Base-by-base conservation (phyloP, 2,113 vertebrate genomes). In the Pterophyllum scalare region DNA sequence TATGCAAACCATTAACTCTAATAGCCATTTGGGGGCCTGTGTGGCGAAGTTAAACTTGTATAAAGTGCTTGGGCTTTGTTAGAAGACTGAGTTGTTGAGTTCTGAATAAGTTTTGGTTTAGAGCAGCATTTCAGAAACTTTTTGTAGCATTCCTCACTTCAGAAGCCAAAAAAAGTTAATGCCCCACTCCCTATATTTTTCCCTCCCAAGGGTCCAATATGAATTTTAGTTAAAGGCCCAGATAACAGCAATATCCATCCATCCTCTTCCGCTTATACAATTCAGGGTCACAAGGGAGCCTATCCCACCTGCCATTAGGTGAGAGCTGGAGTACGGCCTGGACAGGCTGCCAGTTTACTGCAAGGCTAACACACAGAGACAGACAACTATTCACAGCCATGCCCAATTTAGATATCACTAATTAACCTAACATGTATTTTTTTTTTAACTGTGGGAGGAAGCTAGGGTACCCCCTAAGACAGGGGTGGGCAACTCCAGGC, bases 1-100 rank as follows among this genome's bases (percentile, higher is more conserved):
- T 54, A 54, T 72, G 46, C 46, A 72, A 72, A 72, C 46, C 67
- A 54, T 72, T 72, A 72, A 54, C 67, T 14, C 67, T 72, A 72
- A 72, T 33, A 72, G 67, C 46, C 20, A 8, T 33, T 33, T 54
- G 17, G 11, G 10, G 26, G 20, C 3, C 19, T 72, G 11, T 72
- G 19, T 49, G 31, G 67, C 20, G 13, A 52, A 72, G 28, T 10
- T 72, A 31, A 54, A 72, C 49, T 31, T 17, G 31, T 6, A 1
- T 14, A 24, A 24, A 2, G 5, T 33, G 19, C 26, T 33, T 26
- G 52, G 17, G 28, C 65, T 0, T 72, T 72, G 24, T 20, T 20
- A 52, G 3, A 17, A 54, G 26, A 54, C 65, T 31, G 26, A 14
- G 49, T 72, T 46, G 46, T 19, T 72, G 31, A 72, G 46, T 19